These are phyloP conservation scores for Notiomystis cincta DNA, from an alignment of 2,113 vertebrate genomes.

Conservation along the genomic window DNA sequence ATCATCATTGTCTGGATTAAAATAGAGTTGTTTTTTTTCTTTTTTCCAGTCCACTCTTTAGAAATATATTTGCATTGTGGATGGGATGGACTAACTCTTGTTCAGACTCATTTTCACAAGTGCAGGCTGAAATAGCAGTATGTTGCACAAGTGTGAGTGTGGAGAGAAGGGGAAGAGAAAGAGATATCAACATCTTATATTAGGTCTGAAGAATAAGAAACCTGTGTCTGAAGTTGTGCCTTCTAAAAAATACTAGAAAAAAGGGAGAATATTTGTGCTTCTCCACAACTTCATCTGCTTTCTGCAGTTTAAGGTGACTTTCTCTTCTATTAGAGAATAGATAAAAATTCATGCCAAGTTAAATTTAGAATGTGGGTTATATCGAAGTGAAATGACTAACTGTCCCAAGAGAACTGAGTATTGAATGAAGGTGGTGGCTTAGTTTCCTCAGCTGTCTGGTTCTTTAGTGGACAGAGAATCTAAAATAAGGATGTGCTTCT, in stretches of 20 bases:
- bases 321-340: background rate
- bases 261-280: background rate
- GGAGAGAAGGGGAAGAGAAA: background rate
- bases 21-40: background rate
- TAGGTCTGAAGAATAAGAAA: background rate
- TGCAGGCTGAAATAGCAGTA: background rate
- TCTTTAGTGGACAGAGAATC: background rate
- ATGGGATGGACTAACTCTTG: background rate
- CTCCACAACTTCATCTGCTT: background rate
- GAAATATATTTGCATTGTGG: background rate
- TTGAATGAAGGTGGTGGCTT: background rate
- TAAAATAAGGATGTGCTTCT: slow-evolving; percentile 2
- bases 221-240: background rate
- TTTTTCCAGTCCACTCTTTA: background rate
- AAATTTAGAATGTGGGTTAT: background rate
- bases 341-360: background rate
- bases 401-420: background rate
- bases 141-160: background rate
- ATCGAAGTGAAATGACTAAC: background rate
- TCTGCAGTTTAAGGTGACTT: background rate
- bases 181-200: background rate
- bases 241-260: background rate
- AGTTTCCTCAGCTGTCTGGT: slow-evolving; percentile 7
- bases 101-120: background rate
- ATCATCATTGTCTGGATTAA: background rate